Percentiles rank a stretch among this genome's conserved stretches.
phyloP scores from a whole-genome alignment of 2,888 invertebrate species.

The Tipula unca region DNA sequence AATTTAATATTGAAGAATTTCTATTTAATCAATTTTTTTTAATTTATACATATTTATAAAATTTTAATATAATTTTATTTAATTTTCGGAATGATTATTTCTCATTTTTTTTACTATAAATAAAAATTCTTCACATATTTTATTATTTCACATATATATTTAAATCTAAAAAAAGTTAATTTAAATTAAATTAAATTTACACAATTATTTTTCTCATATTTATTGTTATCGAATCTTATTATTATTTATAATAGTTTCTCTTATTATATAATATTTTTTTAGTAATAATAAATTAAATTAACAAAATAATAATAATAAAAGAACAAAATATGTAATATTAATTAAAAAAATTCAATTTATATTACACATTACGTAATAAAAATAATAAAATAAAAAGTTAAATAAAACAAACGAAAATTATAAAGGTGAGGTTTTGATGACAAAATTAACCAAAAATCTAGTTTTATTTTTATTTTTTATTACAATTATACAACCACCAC shows the following conservation, averaged over 20 bases:
- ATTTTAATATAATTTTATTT: not conserved
- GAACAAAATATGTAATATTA: not conserved
- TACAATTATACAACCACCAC: slow-evolving; percentile 28
- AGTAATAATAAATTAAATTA: not conserved
- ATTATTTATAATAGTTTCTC: not conserved
- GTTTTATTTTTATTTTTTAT: not conserved
- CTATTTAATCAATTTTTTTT: not conserved
- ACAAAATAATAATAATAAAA: not conserved
- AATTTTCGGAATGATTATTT: not conserved
- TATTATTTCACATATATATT: not conserved
- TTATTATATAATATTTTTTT: not conserved
- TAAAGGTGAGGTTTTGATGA: not conserved
- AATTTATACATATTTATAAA: not conserved
- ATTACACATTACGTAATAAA: not conserved
- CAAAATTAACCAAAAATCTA: not conserved
- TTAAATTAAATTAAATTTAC: not conserved
- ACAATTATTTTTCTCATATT: not conserved
- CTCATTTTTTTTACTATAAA: not conserved
- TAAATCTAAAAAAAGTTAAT: not conserved
- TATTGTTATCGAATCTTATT: not conserved
- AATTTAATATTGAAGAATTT: not conserved
- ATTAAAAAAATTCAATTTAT: not conserved
- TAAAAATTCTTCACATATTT: not conserved
- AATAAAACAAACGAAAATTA: not conserved
- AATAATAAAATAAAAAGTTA: not conserved